A percentile compares a stretch with the other conserved stretches of the same genome.
Conservation (phyloP, 1,140 invertebrate genomes). For the Akabosia matsudoensis region DNA sequence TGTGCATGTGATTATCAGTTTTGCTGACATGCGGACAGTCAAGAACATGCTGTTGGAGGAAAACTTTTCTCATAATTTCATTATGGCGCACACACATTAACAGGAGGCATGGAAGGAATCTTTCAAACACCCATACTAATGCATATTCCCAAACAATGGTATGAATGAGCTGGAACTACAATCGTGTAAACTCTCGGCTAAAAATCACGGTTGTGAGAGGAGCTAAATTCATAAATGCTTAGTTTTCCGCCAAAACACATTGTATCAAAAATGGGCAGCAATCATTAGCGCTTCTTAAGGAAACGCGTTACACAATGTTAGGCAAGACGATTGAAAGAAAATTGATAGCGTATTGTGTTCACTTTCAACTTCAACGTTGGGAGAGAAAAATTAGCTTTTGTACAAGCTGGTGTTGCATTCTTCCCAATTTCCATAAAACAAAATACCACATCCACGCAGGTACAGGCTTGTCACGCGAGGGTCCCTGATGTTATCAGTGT, state of each 20-base stretch:
- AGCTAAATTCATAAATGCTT: conserved; percentile 12
- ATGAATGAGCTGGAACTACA: not conserved
- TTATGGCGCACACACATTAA: not conserved
- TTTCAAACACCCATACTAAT: not conserved
- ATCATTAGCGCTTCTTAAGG: too few species aligned
- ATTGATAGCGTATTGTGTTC: not conserved
- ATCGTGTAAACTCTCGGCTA: not conserved
- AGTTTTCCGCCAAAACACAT: not conserved
- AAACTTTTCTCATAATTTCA: not conserved
- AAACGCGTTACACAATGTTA: too few species aligned
- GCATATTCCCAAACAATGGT: not conserved
- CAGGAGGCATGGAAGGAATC: not conserved
- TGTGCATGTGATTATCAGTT: not conserved
- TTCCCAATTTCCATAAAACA: too few species aligned
- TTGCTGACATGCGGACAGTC: not conserved
- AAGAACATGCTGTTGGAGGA: not conserved
- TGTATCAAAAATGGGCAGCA: too few species aligned
- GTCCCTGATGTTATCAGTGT: too few species aligned
- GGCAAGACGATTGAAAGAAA: too few species aligned
- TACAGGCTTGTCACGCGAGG: too few species aligned
- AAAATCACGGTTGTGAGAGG: conserved; percentile 15
- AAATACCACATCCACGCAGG: too few species aligned
- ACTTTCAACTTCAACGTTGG: not conserved
- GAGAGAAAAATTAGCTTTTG: not conserved
- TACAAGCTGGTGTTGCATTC: not conserved